phyloP scores from a whole-genome alignment of 2,797 vertebrate genomes.

The Alauda arvensis region DNA sequence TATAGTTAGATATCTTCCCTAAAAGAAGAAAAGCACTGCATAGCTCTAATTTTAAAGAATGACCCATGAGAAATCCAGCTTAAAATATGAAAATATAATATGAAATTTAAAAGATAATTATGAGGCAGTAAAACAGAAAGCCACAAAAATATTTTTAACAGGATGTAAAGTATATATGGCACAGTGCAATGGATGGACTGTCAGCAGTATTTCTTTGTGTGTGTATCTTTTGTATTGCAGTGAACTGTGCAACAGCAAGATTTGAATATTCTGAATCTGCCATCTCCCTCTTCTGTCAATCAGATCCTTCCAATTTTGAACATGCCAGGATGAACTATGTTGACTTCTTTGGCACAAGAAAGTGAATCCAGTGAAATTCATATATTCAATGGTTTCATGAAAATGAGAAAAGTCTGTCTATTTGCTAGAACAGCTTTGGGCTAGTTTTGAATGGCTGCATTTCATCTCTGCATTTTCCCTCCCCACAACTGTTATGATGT shows the following conservation, averaged over 20 bases:
- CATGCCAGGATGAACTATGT: conserved; percentile 64
- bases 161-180: conserved; percentile 3
- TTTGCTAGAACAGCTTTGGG: conserved; percentile 67
- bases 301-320: conserved; percentile 62
- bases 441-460: conserved; percentile 63
- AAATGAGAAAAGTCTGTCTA: conserved; percentile 67
- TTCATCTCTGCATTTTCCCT: conserved; percentile 64
- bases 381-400: conserved; percentile 64
- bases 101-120: conserved; percentile 35
- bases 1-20: not conserved
- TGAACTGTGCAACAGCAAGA: conserved; percentile 49
- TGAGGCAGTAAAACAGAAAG: conserved; percentile 4
- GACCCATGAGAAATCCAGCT: not conserved
- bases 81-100: conserved; percentile 30
- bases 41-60: not conserved
- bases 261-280: conserved; percentile 64
- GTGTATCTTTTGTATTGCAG: conserved; percentile 32
- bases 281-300: conserved; percentile 62
- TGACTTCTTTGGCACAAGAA: conserved; percentile 67
- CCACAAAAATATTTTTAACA: not conserved
- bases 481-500: conserved; percentile 64
- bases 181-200: conserved; percentile 32
- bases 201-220: conserved; percentile 56
- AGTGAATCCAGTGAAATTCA: conserved; percentile 61
- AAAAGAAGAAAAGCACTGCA: not conserved